Percentiles rank a stretch among this genome's conserved stretches.
phyloP scores from a whole-genome alignment of 2,113 vertebrate species.

The Microtus oregoni region DNA sequence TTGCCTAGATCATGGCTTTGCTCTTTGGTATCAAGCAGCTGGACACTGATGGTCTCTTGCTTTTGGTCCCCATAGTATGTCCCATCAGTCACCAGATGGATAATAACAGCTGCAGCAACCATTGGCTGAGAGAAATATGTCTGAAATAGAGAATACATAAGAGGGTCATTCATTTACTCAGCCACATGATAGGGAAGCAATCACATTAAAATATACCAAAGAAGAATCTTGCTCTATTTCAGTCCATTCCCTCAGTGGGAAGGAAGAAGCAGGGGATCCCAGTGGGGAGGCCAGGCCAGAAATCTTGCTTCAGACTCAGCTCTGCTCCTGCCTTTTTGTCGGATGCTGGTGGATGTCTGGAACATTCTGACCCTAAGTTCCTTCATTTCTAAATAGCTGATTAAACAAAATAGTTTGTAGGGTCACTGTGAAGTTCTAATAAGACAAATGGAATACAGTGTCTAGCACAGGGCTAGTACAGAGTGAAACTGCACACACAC shows the following conservation, averaged over 20 bases:
- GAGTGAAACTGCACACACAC: neutral
- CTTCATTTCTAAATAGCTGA: neutral
- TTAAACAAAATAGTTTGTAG: neutral
- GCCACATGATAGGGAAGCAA: rapidly evolving
- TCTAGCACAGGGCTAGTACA: neutral
- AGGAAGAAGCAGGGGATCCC: neutral
- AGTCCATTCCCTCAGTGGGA: neutral
- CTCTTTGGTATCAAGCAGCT: constrained; percentile 95
- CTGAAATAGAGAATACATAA: constrained; percentile 83
- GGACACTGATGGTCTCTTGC: constrained; percentile 95
- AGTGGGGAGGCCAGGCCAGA: neutral
- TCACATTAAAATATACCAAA: rapidly evolving
- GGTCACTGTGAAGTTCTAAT: neutral
- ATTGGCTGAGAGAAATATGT: constrained; percentile 96
- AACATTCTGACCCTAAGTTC: neutral
- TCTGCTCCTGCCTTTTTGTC: neutral
- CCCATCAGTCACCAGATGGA: constrained; percentile 97
- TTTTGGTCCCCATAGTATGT: constrained; percentile 94
- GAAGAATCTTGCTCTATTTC: neutral
- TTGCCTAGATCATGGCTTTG: constrained; percentile 94
- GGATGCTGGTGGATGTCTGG: neutral
- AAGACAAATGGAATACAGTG: neutral
- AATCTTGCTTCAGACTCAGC: neutral
- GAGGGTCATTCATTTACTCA: neutral
- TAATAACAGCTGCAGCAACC: constrained; percentile 96